Evolutionary conservation across 2,888 invertebrate species (phyloP).

Genomic region (Reticulitermes lucifugus): DNA sequence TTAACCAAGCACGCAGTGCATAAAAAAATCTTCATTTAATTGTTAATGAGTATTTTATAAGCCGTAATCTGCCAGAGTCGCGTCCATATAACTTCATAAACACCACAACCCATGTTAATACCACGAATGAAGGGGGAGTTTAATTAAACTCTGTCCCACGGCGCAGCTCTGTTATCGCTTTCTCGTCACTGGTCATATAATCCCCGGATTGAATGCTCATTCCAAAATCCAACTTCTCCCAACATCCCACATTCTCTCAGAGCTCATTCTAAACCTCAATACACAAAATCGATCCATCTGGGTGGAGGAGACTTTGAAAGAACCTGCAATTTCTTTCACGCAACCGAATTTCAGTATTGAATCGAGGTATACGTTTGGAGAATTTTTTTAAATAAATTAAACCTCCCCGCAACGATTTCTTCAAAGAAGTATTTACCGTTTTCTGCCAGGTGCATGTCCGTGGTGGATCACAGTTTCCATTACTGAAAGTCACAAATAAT

Average conservation of each 20-base stretch:
- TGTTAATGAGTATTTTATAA: conserved; percentile 29
- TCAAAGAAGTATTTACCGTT: no score
- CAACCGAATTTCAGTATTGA: no score
- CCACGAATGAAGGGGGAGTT: conserved; percentile 20
- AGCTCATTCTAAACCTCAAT: conserved; percentile 2
- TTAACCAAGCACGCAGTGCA: neutral
- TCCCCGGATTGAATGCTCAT: conserved; percentile 32
- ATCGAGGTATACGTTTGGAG: no score
- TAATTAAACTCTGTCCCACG: conserved; percentile 35
- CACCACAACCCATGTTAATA: conserved; percentile 28
- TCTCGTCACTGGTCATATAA: conserved; percentile 41
- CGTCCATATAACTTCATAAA: conserved; percentile 27
- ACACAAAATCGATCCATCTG: neutral
- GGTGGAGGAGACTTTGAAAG: no score
- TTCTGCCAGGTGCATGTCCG: no score
- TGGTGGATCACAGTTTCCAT: no score
- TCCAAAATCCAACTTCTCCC: neutral
- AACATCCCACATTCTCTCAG: neutral
- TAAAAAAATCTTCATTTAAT: neutral
- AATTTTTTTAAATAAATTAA: no score
- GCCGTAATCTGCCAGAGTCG: conserved; percentile 14
- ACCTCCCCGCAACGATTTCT: no score
- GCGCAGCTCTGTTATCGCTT: conserved; percentile 35
- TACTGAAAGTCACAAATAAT: no score
- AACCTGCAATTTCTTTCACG: no score